These are phyloP conservation scores for Hozukius guyotensis DNA, from an alignment of 2,797 vertebrate species.

Conservation along the genomic window DNA sequence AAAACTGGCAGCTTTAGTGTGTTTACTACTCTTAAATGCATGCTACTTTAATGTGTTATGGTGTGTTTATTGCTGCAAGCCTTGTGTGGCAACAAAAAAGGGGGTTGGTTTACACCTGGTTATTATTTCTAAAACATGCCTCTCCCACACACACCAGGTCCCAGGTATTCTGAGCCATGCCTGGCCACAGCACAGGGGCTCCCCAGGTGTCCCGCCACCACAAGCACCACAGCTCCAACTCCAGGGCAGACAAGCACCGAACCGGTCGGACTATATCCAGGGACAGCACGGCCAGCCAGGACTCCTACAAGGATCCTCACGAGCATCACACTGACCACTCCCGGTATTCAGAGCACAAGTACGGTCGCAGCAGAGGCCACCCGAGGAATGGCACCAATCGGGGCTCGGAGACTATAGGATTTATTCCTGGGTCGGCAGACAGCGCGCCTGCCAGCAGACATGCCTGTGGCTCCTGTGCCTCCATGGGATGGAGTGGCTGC, in stretches of 20 bases:
- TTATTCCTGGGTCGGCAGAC: conserved; percentile 91
- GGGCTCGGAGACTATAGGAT: conserved; percentile 89
- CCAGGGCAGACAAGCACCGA: conserved; percentile 71
- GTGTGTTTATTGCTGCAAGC: conserved; percentile 1
- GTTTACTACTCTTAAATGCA: neutral
- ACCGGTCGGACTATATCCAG: conserved; percentile 62
- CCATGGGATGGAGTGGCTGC: conserved; percentile 90
- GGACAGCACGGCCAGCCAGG: conserved; percentile 76
- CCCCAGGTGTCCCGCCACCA: conserved; percentile 75
- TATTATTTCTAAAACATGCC: conserved; percentile 15
- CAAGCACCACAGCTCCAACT: conserved; percentile 58
- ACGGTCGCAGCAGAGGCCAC: conserved; percentile 69
- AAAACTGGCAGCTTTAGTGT: neutral
- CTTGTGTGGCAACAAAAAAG: neutral
- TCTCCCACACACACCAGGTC: conserved; percentile 75
- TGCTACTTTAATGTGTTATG: neutral
- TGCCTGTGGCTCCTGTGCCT: conserved; percentile 87
- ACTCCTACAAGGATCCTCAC: conserved; percentile 76
- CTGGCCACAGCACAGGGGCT: conserved; percentile 86
- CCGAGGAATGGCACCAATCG: conserved; percentile 79
- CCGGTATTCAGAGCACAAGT: conserved; percentile 60
- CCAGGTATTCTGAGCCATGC: conserved; percentile 88
- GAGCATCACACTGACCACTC: conserved; percentile 56
- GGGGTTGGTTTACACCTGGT: neutral
- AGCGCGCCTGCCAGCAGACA: conserved; percentile 62